Evolutionary conservation across 2,797 vertebrate species (phyloP), one percentile per base, ranked within the genome.

Genomic region (Coregonus suidteri): DNA sequence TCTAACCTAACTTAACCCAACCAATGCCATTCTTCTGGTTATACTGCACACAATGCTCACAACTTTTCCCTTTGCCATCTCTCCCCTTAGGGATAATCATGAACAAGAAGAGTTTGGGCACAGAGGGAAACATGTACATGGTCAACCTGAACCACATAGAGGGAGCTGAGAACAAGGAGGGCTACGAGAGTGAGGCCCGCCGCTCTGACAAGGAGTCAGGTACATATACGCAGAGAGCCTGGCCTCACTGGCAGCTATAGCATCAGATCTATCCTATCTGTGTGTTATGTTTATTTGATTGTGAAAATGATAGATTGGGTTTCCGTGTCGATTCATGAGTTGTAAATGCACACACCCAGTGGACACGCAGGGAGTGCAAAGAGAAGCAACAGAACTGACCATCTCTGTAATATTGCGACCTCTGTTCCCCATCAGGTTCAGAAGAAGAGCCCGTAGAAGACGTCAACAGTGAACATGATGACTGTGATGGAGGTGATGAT

Each of bases 141-240:
- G 95, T 95, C n/a, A 96, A 96, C 83, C 87, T 97, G 86, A 96
- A 96, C 79, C 95, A 96, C 84, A 97, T 97, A 0, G 96, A 97
- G 88, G 96, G 94, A 0, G 96, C 95, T 84, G 96, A 96, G 87
- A 96, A 95, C 82, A 97, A 97, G 86, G 95, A 96, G 20, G 96
- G 95, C n/a, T 97, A 97, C 15, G 96, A 97, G 85, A 96, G 95
- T 6, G 95, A 96, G 0, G 94, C 93, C 0, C 91, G 91, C 20
- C 95, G 92, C 83, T 95, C 95, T 0, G 88, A 88, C 41, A 94
- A 92, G 0, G 95, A 97, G 81, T 94, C 92, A 83, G 95, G 95
- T 9, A 94, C 91, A 0, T 94, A 95, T 94, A 71, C 95, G 41
- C 41, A 78, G 67, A 25, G 25, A 59, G 72, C 11, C 53, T 77